Evolutionary conservation across 1,140 invertebrate species (phyloP), one percentile per base, ranked within the genome.

Genomic region (Sarcophaga peregrina): DNA sequence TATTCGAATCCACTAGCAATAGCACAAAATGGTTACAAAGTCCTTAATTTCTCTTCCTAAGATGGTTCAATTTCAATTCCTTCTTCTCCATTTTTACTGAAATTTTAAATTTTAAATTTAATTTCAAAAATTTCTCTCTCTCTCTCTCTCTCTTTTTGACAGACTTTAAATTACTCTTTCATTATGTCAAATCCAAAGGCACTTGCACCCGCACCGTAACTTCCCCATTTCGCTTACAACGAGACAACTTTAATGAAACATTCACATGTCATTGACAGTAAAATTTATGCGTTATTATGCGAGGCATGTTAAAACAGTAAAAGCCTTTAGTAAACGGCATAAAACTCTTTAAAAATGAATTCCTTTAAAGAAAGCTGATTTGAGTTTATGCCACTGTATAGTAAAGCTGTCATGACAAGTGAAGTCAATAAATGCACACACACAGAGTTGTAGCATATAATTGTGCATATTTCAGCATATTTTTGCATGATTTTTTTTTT

Each of bases 101-200:
- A 37, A 37, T 4, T 37, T 37, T 37, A 37, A 37, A 37, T 37
- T 37, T 37, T 4, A 37, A 37, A 2, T 37, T 37, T 2, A 37
- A 37, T 37, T 37, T 37, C 25, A 37, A 4, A 37, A 37, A 37
- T 37, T 37, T 37, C 25, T 37, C 25, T 37, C 25, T 37, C 25
- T 37, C 25, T 37, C 25, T 37, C 25, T 52, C 13, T 13, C 50
- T n/a, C n/a, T n/a, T n/a, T n/a, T 52, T 10, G 13, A 68, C 62
- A 68, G 20, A 1, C 62, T 25, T 9, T 68, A 68, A 68, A 68
- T 68, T 68, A 68, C 62, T 68, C 62, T 20, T 68, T 68, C 62
- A 68, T 25, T 25, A 68, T 68, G 62, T 68, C 62, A 68, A 68
- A 7, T 25, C 8, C 17, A 68, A n/a, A 8, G 50, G 13, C 62